phyloP scores from a whole-genome alignment of 2,113 vertebrate species.

The Corythoichthys haematopterus region DNA sequence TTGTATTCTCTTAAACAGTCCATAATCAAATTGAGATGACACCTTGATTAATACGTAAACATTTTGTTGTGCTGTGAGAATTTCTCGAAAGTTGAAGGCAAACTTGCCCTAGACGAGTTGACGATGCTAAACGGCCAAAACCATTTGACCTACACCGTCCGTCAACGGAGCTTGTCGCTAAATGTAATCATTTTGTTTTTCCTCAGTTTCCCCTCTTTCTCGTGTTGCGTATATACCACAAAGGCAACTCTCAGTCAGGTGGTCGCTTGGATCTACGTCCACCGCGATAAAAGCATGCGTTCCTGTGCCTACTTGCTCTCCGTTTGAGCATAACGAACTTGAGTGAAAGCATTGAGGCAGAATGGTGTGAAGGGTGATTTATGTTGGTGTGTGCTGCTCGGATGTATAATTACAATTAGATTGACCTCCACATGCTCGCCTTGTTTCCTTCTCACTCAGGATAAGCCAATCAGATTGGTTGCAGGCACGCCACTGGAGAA shows the following conservation, averaged over 20 bases:
- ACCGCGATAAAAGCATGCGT: neutral
- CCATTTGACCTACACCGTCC: neutral
- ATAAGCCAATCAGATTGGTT: neutral
- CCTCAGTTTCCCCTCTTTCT: neutral
- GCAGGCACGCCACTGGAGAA: neutral
- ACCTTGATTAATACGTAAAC: too few relatives aligned
- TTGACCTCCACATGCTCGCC: conserved; percentile 12
- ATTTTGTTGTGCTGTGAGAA: neutral
- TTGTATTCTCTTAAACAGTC: too few relatives aligned
- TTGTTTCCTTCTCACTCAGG: neutral
- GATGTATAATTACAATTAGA: conserved; percentile 39
- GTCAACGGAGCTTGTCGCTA: neutral
- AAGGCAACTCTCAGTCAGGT: neutral
- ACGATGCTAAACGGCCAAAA: neutral
- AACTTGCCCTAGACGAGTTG: neutral
- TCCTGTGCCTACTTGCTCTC: neutral
- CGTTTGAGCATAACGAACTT: neutral
- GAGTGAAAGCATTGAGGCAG: conserved; percentile 11
- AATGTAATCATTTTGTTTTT: neutral
- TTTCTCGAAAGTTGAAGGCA: neutral
- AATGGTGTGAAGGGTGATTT: conserved; percentile 46
- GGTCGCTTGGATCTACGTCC: neutral
- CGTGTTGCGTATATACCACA: neutral
- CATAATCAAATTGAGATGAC: too few relatives aligned
- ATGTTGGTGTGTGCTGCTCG: conserved; percentile 27